Evolutionary conservation across 2,888 invertebrate species (phyloP).

Genomic region (Sesia bembeciformis): DNA sequence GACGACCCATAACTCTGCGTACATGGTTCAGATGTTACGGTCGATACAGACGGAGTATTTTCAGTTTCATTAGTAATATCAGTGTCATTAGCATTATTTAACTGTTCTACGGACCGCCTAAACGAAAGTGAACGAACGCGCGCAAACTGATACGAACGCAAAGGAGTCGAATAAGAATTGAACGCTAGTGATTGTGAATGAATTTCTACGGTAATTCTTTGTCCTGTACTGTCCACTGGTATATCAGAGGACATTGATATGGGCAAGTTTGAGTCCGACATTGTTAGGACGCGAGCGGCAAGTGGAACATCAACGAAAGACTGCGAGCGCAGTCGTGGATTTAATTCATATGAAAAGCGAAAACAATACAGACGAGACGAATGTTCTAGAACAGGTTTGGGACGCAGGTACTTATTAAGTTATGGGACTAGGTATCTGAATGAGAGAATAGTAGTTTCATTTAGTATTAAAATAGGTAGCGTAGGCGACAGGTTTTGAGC

Average conservation of each 20-base stretch:
- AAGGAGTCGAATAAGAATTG: not conserved
- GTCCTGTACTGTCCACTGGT: not conserved
- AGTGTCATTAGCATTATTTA: not conserved
- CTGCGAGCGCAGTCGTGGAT: not conserved
- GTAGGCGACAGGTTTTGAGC: too few relatives aligned
- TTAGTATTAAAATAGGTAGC: too few relatives aligned
- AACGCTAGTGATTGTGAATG: not conserved
- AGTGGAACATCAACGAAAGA: not conserved
- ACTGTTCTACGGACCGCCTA: not conserved
- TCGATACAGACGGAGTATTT: not conserved
- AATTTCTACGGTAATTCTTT: not conserved
- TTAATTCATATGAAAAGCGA: not conserved
- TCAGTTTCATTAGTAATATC: not conserved
- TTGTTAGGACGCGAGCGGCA: not conserved
- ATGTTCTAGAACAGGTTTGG: not conserved
- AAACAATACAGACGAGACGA: not conserved
- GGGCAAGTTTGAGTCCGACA: not conserved
- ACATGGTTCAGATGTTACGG: constrained; percentile 21
- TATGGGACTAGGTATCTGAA: too few relatives aligned
- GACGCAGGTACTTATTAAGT: too few relatives aligned
- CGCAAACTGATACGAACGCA: not conserved
- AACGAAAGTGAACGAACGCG: not conserved
- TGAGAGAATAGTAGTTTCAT: too few relatives aligned
- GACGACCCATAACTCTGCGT: constrained; percentile 53
- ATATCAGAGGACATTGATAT: not conserved